A percentile compares a stretch with the other conserved stretches of the same genome.
Conservation (phyloP, 2,113 vertebrate genomes). For the Ciconia boyciana region DNA sequence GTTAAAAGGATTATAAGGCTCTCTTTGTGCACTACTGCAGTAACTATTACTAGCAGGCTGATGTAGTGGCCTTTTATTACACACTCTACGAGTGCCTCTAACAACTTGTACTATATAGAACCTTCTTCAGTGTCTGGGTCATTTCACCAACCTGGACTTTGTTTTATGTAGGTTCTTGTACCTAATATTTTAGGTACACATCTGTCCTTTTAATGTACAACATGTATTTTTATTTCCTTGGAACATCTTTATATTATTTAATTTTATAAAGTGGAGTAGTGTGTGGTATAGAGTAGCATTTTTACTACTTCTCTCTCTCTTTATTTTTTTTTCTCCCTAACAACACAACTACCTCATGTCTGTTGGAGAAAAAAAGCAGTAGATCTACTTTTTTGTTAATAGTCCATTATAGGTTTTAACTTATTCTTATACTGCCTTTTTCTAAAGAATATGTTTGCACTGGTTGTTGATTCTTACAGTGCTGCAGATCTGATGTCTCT, state of each 20-base stretch:
- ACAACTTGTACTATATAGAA: slow-evolving; percentile 60
- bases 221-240: slow-evolving; percentile 63
- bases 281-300: slow-evolving; percentile 70
- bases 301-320: slow-evolving; percentile 59
- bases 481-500: neutral
- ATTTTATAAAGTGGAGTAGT: slow-evolving; percentile 70
- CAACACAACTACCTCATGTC: slow-evolving; percentile 83
- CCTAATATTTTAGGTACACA: slow-evolving; percentile 59
- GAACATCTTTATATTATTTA: slow-evolving; percentile 67
- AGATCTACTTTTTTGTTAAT: slow-evolving; percentile 16
- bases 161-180: slow-evolving; percentile 49
- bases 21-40: neutral
- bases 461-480: slow-evolving; percentile 41
- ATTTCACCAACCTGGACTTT: slow-evolving; percentile 47
- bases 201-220: slow-evolving; percentile 47
- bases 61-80: slow-evolving; percentile 68
- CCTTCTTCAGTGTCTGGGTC: slow-evolving; percentile 50
- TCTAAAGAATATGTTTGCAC: slow-evolving; percentile 62
- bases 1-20: slow-evolving; percentile 38
- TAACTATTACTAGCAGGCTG: slow-evolving; percentile 25
- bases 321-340: slow-evolving; percentile 52
- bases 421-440: slow-evolving; percentile 64
- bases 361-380: slow-evolving; percentile 63
- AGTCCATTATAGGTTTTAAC: slow-evolving; percentile 39
- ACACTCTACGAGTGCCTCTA: slow-evolving; percentile 83